Evolutionary conservation across 1,140 invertebrate species (phyloP).

Genomic region (Cydia pomonella): DNA sequence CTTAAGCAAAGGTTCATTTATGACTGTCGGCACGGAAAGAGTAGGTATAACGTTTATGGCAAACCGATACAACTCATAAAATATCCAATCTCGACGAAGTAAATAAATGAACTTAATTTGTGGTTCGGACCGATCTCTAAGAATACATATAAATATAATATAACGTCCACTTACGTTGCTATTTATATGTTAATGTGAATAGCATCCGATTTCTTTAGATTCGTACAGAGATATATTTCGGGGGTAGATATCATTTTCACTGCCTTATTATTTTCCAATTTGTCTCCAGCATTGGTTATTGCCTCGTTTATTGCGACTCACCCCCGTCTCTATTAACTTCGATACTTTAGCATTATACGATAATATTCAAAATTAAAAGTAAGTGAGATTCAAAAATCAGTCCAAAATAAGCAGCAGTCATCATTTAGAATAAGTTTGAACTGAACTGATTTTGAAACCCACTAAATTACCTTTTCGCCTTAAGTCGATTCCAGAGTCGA

Average conservation of each 20-base stretch:
- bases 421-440: conserved; percentile 40
- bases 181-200: conserved; percentile 79
- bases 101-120: conserved; percentile 13
- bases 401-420: conserved; percentile 33
- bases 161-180: conserved; percentile 75
- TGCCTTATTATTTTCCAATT: conserved; percentile 80
- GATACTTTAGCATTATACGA: neutral
- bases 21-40: neutral
- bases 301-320: conserved; percentile 64
- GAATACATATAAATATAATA: conserved; percentile 50
- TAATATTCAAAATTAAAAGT: conserved; percentile 15
- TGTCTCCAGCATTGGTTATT: conserved; percentile 76
- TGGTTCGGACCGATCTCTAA: conserved; percentile 42
- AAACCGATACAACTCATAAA: conserved; percentile 22
- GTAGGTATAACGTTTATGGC: conserved; percentile 17
- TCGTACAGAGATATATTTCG: conserved; percentile 72
- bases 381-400: conserved; percentile 17
- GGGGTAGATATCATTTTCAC: conserved; percentile 78
- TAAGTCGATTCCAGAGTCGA: conserved; percentile 77
- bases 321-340: conserved; percentile 54
- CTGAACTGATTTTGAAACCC: conserved; percentile 37
- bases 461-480: conserved; percentile 70
- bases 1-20: neutral
- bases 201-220: conserved; percentile 66
- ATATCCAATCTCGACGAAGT: conserved; percentile 35